These are phyloP conservation scores for Teleogryllus occipitalis DNA, from an alignment of 1,140 invertebrate genomes.

Conservation along the genomic window DNA sequence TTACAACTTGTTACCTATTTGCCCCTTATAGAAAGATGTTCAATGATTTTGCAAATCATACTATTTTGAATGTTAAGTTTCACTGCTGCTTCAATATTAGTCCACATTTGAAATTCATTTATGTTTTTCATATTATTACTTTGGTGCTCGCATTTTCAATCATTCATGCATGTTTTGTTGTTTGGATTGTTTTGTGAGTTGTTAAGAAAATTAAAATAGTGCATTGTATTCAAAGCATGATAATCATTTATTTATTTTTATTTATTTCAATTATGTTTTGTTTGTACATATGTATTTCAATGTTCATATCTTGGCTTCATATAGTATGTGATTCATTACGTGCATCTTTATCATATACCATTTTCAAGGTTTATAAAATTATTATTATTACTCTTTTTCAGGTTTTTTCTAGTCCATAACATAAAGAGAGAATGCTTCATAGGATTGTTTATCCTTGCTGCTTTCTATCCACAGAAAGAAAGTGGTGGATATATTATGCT, in stretches of 20 bases:
- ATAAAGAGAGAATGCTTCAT: slow-evolving; percentile 2
- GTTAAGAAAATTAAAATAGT: not conserved
- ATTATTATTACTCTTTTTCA: slow-evolving; percentile 2
- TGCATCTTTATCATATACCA: too few species aligned
- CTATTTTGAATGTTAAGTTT: too few species aligned
- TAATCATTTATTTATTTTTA: not conserved
- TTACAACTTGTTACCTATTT: too few species aligned
- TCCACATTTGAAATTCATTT: too few species aligned
- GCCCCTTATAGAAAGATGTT: too few species aligned
- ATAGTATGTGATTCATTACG: too few species aligned
- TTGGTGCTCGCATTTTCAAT: too few species aligned
- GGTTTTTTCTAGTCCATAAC: not conserved
- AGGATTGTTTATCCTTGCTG: not conserved
- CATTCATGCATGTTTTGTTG: too few species aligned
- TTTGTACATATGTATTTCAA: not conserved
- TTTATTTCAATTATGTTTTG: not conserved
- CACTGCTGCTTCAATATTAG: too few species aligned
- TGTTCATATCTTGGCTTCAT: too few species aligned
- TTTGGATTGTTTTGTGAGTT: not conserved
- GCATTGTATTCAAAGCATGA: not conserved
- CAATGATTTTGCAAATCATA: too few species aligned
- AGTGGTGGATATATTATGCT: not conserved
- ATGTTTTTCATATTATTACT: too few species aligned
- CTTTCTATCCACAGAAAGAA: not conserved
- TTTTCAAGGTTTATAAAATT: not conserved